Evolutionary conservation across 2,888 invertebrate genomes (phyloP).

Genomic region (Desoria tigrina): DNA sequence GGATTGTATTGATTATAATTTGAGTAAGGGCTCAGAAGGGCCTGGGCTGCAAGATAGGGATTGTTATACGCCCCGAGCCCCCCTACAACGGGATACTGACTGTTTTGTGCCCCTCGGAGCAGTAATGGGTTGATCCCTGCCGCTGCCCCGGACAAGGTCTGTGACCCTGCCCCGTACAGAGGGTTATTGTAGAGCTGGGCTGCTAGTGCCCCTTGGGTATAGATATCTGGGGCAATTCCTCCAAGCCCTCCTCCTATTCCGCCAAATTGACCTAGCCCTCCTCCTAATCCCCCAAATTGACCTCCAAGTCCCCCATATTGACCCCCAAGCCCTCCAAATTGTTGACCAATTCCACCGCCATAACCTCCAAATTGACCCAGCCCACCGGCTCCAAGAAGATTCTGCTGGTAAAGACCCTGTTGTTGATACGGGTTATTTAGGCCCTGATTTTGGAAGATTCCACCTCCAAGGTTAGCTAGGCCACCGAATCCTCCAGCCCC

Average conservation of each 20-base stretch:
- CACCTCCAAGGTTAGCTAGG: constrained; percentile 31
- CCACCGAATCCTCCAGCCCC: constrained; percentile 25
- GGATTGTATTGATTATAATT: constrained; percentile 33
- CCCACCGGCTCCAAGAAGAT: neutral
- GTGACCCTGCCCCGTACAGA: constrained; percentile 20
- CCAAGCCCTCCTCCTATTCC: constrained; percentile 19
- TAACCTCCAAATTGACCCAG: constrained; percentile 12
- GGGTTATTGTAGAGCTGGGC: constrained; percentile 38
- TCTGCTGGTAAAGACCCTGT: too few species aligned
- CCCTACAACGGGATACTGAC: constrained; percentile 30
- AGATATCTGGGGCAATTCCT: constrained; percentile 26
- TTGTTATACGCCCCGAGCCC: constrained; percentile 15
- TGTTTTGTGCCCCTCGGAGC: constrained; percentile 31
- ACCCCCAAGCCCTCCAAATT: constrained; percentile 6
- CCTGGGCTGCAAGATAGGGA: constrained; percentile 31
- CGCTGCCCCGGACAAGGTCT: constrained; percentile 21
- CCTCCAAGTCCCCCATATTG: constrained; percentile 10
- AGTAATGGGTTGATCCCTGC: constrained; percentile 31
- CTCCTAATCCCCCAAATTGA: constrained; percentile 18
- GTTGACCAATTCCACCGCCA: constrained; percentile 20
- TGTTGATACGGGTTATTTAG: constrained; percentile 10
- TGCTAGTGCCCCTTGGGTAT: constrained; percentile 30
- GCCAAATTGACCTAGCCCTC: constrained; percentile 13
- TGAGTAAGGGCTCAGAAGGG: constrained; percentile 28
- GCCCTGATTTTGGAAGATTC: constrained; percentile 28